A percentile compares a stretch with the other conserved stretches of the same genome.
Conservation (phyloP, 1,140 invertebrate genomes). For the Megathymus violae region DNA sequence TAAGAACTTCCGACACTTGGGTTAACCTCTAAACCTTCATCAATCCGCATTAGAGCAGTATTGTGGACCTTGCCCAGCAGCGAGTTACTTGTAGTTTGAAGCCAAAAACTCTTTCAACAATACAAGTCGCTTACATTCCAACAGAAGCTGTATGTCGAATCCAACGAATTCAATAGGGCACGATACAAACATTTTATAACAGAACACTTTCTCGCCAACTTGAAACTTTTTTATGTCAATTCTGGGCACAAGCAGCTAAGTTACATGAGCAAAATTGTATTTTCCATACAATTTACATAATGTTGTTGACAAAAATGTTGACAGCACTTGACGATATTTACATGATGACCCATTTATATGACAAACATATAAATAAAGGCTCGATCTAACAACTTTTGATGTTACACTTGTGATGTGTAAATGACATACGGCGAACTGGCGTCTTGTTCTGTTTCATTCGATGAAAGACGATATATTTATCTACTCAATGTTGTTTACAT, state of each 20-base stretch:
- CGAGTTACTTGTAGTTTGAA: too few species aligned
- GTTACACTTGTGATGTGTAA: constrained; percentile 8
- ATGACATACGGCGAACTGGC: not conserved
- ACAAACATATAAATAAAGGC: constrained; percentile 3
- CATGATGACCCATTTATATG: not conserved
- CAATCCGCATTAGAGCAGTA: too few species aligned
- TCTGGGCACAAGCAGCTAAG: not conserved
- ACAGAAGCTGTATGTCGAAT: too few species aligned
- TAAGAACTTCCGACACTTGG: too few species aligned
- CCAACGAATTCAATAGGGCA: constrained; percentile 1
- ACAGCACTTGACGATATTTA: constrained; percentile 9
- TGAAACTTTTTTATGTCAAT: constrained; percentile 13
- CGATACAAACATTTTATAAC: not conserved
- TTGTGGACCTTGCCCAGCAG: too few species aligned
- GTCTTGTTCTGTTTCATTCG: not conserved
- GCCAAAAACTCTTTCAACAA: too few species aligned
- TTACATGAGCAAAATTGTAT: constrained; percentile 5
- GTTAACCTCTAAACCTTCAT: too few species aligned
- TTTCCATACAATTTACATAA: constrained; percentile 13
- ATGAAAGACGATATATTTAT: not conserved
- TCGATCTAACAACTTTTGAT: constrained; percentile 8
- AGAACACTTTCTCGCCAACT: constrained; percentile 8
- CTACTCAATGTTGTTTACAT: too few species aligned
- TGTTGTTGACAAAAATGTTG: constrained; percentile 23
- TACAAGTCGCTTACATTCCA: too few species aligned